Conservation (phyloP, 2,888 invertebrate species). For the Cryptocephalus primarius region DNA sequence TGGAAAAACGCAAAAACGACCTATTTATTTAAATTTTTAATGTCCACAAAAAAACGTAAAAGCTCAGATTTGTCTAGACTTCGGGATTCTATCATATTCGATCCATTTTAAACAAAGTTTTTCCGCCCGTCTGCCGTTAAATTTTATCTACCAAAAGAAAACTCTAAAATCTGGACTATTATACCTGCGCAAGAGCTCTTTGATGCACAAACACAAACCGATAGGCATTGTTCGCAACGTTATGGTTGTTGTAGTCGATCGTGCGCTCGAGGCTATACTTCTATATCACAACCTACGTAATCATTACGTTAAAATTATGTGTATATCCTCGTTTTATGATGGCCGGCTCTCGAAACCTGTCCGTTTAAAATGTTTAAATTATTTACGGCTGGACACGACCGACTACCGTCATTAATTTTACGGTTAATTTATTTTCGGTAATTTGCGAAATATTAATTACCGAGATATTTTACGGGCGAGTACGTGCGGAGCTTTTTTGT, state of each 20-base stretch:
- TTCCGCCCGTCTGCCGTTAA: too few relatives aligned
- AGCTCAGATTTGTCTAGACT: too few relatives aligned
- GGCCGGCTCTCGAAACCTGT: not conserved
- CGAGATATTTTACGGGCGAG: not conserved
- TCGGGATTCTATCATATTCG: too few relatives aligned
- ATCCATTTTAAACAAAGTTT: too few relatives aligned
- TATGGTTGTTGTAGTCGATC: conserved; percentile 18
- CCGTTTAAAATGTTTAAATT: not conserved
- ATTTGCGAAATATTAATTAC: not conserved
- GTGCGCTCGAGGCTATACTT: conserved; percentile 23
- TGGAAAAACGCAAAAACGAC: too few relatives aligned
- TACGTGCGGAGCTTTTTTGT: too few relatives aligned
- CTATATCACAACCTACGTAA: conserved; percentile 17
- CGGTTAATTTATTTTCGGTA: not conserved
- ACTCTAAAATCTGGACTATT: too few relatives aligned
- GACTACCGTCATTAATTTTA: not conserved
- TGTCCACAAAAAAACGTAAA: too few relatives aligned
- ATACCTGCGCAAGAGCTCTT: conserved; percentile 31
- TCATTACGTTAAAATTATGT: conserved; percentile 12
- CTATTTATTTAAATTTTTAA: too few relatives aligned
- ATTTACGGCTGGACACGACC: not conserved
- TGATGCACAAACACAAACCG: conserved; percentile 25
- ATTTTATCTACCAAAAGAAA: too few relatives aligned
- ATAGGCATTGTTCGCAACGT: conserved; percentile 31
- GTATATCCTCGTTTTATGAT: conserved; percentile 4